A percentile compares a stretch with the other conserved stretches of the same genome.
Evolutionary conservation across 2,797 vertebrate species (phyloP).

Genomic region (Spea hammondii): DNA sequence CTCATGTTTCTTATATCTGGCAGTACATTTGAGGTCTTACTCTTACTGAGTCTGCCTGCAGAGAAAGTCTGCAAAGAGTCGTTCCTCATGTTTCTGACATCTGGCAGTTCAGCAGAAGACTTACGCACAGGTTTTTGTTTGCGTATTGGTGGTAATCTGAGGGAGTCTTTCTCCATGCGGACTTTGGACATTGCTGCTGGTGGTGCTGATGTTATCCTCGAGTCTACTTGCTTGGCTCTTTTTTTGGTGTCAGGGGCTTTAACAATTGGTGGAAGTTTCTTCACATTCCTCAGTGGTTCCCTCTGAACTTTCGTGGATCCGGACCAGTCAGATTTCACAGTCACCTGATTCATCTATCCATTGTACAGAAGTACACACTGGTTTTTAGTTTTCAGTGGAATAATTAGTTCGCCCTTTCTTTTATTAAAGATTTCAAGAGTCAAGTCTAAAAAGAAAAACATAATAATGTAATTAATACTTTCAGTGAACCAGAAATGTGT

Average conservation of each 20-base stretch:
- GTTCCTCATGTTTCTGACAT: not conserved
- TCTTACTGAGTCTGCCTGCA: not conserved
- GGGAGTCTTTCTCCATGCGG: not conserved
- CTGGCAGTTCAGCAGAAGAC: not conserved
- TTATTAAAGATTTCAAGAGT: constrained; percentile 85
- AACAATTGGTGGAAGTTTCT: constrained; percentile 46
- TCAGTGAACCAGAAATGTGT: too few relatives aligned
- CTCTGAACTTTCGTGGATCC: not conserved
- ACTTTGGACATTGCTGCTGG: not conserved
- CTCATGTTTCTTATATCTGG: too few relatives aligned
- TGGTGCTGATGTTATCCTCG: constrained; percentile 13
- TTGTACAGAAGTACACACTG: constrained; percentile 76
- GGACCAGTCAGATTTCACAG: constrained; percentile 6
- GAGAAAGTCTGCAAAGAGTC: not conserved
- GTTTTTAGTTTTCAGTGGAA: constrained; percentile 71
- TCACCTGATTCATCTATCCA: constrained; percentile 38
- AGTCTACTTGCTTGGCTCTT: not conserved
- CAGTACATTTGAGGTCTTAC: too few relatives aligned
- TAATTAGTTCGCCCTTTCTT: constrained; percentile 60
- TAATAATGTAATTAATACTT: too few relatives aligned
- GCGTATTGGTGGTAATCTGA: not conserved
- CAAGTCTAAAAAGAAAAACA: constrained; percentile 69
- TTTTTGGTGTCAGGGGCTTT: not conserved
- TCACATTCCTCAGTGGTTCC: rapidly evolving
- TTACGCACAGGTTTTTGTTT: constrained; percentile 9